Conservation (phyloP, 2,888 invertebrate species). For the Cosmia trapezina region DNA sequence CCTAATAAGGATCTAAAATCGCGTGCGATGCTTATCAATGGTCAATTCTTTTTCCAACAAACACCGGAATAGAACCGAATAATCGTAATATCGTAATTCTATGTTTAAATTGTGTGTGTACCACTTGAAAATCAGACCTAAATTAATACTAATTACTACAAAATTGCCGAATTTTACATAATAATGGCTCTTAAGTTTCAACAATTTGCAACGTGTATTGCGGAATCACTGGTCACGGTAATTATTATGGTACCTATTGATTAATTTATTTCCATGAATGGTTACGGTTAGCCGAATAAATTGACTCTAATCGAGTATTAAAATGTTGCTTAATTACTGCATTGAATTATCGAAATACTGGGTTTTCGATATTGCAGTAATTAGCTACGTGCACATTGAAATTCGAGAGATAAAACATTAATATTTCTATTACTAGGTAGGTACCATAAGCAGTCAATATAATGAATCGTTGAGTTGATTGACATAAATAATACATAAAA, state of each 20-base stretch:
- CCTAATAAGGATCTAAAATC: not conserved
- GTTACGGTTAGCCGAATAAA: slow-evolving; percentile 18
- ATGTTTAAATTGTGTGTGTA: not conserved
- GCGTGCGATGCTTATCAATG: not conserved
- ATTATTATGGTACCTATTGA: slow-evolving; percentile 32
- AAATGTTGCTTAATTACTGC: slow-evolving; percentile 18
- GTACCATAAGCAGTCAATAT: no score
- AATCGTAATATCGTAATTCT: no score
- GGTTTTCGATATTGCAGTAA: not conserved
- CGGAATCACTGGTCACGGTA: slow-evolving; percentile 12
- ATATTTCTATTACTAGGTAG: no score
- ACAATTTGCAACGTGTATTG: slow-evolving; percentile 14
- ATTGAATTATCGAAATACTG: not conserved
- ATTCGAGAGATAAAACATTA: no score
- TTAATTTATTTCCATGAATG: slow-evolving; percentile 28
- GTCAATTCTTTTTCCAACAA: not conserved
- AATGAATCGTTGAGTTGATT: no score
- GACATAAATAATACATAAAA: no score
- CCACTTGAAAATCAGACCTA: not conserved
- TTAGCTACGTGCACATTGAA: not conserved
- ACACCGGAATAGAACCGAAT: not conserved
- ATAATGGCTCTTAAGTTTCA: slow-evolving; percentile 10
- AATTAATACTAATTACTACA: slow-evolving; percentile 10
- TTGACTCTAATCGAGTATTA: slow-evolving; percentile 10
- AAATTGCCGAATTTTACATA: slow-evolving; percentile 13